Conservation (phyloP, 2,113 vertebrate genomes). For the Nerophis lumbriciformis region DNA sequence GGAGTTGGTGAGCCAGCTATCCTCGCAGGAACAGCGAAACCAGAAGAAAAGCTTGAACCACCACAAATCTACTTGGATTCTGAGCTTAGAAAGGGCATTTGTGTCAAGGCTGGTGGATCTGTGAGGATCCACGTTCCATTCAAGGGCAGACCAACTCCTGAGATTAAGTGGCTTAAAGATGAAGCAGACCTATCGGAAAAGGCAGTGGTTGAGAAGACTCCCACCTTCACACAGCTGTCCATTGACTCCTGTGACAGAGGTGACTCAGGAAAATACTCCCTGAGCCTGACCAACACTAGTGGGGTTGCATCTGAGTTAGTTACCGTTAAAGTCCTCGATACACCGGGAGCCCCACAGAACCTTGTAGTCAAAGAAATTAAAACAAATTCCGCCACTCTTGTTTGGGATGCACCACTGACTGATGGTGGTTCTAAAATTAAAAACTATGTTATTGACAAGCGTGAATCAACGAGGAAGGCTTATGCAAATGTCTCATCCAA, state of each 20-base stretch:
- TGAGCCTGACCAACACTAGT: slow-evolving; percentile 88
- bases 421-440: slow-evolving; percentile 95
- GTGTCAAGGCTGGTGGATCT: slow-evolving; percentile 87
- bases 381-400: slow-evolving; percentile 82
- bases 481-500: slow-evolving; percentile 90
- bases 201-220: slow-evolving; percentile 84
- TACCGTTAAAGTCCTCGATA: slow-evolving; percentile 90
- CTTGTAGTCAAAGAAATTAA: slow-evolving; percentile 86
- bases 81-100: slow-evolving; percentile 91
- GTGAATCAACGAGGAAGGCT: slow-evolving; percentile 91
- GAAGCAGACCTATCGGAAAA: slow-evolving; percentile 86
- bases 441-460: slow-evolving; percentile 95
- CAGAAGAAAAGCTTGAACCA: slow-evolving; percentile 88
- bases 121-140: slow-evolving; percentile 90
- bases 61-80: slow-evolving; percentile 92
- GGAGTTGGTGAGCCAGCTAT: slow-evolving; percentile 88
- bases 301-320: slow-evolving; percentile 92
- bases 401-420: slow-evolving; percentile 88
- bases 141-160: slow-evolving; percentile 88
- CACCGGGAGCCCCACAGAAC: slow-evolving; percentile 88
- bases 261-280: slow-evolving; percentile 91
- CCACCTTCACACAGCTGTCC: slow-evolving; percentile 87
- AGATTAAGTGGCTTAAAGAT: slow-evolving; percentile 90
- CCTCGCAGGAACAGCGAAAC: slow-evolving; percentile 84
- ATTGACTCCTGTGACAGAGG: slow-evolving; percentile 92